Conservation (phyloP, 2,888 invertebrate species). For the Mellilla xanthometata region DNA sequence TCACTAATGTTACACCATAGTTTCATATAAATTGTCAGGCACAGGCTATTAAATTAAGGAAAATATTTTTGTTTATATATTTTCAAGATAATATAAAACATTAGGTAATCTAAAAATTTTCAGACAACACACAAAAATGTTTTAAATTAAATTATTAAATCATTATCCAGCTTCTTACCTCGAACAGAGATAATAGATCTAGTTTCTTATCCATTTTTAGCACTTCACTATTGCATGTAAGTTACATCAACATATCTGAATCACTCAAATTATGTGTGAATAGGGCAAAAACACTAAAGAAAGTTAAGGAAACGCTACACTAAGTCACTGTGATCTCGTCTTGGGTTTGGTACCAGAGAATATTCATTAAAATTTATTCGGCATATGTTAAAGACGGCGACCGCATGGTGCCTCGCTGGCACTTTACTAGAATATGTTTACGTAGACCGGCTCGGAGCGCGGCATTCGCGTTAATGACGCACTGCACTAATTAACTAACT, state of each 20-base stretch:
- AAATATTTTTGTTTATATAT: too few species aligned
- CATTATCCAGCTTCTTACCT: constrained; percentile 53
- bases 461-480: constrained; percentile 36
- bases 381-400: constrained; percentile 68
- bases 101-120: too few species aligned
- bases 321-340: constrained; percentile 36
- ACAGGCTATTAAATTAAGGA: too few species aligned
- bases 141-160: too few species aligned
- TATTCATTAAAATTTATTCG: constrained; percentile 42
- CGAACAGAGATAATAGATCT: constrained; percentile 75
- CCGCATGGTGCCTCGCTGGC: constrained; percentile 81
- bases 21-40: too few species aligned
- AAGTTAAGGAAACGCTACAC: constrained; percentile 40
- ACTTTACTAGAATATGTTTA: constrained; percentile 61
- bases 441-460: constrained; percentile 46
- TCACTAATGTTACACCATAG: too few species aligned
- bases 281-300: constrained; percentile 35
- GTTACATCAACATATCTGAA: constrained; percentile 55
- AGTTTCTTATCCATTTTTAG: constrained; percentile 75
- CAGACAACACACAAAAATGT: too few species aligned
- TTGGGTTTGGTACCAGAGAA: constrained; percentile 34
- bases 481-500: constrained; percentile 39
- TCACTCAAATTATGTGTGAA: constrained; percentile 43
- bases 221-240: constrained; percentile 42
- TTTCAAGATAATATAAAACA: too few species aligned